A percentile compares a stretch with the other conserved stretches of the same genome.
Conservation (phyloP, 2,113 vertebrate species). For the Neopipo cinnamomea region DNA sequence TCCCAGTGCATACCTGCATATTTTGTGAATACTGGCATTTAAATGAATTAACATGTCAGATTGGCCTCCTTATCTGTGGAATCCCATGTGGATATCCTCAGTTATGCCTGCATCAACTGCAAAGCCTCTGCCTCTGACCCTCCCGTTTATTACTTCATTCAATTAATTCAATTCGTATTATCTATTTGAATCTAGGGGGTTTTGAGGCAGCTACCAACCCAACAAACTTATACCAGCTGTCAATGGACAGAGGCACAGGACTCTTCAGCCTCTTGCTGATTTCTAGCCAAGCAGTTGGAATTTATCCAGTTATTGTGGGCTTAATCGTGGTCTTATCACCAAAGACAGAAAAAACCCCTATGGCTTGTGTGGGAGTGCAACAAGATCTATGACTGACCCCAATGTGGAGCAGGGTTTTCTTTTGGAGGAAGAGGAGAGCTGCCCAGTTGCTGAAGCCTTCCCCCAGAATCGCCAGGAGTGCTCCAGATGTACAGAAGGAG, state of each 20-base stretch:
- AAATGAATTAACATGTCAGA: not conserved
- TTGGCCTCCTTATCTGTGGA: not conserved
- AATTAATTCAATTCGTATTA: not conserved
- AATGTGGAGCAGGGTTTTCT: not conserved
- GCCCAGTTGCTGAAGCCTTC: not conserved
- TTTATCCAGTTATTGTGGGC: not conserved
- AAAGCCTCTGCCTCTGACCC: not conserved
- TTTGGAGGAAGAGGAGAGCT: not conserved
- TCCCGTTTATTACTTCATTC: not conserved
- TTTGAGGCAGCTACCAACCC: not conserved
- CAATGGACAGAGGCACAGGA: not conserved
- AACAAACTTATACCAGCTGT: not conserved
- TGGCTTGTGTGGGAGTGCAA: not conserved
- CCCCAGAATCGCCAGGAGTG: not conserved
- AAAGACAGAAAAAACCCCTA: not conserved
- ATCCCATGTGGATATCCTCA: not conserved
- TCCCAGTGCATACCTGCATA: not conserved
- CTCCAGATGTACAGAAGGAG: not conserved
- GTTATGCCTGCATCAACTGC: not conserved
- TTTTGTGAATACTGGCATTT: not conserved
- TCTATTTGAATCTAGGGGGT: accelerated
- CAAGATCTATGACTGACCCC: not conserved
- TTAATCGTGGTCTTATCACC: not conserved
- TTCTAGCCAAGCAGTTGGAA: not conserved
- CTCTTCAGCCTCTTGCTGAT: not conserved